Percentiles rank a stretch among this genome's conserved stretches.
Evolutionary conservation across 2,888 invertebrate species (phyloP).

Genomic region (Patella pellucida): DNA sequence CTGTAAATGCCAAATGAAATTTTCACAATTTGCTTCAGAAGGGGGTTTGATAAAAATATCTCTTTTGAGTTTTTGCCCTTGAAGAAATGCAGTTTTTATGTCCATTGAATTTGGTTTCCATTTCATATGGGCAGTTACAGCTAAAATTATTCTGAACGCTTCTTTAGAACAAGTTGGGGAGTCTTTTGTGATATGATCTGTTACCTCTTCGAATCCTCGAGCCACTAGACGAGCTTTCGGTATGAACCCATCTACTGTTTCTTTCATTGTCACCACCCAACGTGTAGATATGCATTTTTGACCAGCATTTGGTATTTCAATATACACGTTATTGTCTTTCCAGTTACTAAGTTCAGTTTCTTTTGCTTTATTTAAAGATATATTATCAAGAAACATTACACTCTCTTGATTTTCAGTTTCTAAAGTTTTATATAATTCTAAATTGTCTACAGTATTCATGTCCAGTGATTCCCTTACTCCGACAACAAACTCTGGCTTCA

Average conservation of each 20-base stretch:
- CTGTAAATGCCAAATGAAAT: background rate
- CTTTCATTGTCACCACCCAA: conserved; percentile 20
- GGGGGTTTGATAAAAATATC: conserved; percentile 3
- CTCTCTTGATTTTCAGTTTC: conserved; percentile 12
- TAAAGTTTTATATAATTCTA: too few relatives aligned
- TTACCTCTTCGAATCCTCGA: conserved; percentile 24
- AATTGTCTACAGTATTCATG: too few relatives aligned
- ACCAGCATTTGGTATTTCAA: conserved; percentile 13
- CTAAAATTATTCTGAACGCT: conserved; percentile 18
- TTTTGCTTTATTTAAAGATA: conserved; percentile 17
- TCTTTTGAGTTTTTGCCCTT: conserved; percentile 5
- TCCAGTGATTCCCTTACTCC: too few relatives aligned
- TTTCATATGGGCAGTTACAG: conserved; percentile 6
- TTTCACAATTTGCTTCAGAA: conserved; percentile 4
- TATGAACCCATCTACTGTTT: conserved; percentile 6
- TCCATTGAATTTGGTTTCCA: conserved; percentile 21
- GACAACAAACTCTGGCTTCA: too few relatives aligned
- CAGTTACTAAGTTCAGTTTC: conserved; percentile 18
- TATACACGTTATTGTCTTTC: conserved; percentile 20
- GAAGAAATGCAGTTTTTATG: conserved; percentile 24
- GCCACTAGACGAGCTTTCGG: conserved; percentile 24
- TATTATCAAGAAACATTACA: conserved; percentile 9
- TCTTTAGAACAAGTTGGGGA: conserved; percentile 22
- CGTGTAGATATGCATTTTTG: conserved; percentile 18
- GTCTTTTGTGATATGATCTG: conserved; percentile 12